Percentiles rank a stretch among this genome's conserved stretches.
phyloP scores from a whole-genome alignment of 2,888 invertebrate species.

The Philereme vetulata region DNA sequence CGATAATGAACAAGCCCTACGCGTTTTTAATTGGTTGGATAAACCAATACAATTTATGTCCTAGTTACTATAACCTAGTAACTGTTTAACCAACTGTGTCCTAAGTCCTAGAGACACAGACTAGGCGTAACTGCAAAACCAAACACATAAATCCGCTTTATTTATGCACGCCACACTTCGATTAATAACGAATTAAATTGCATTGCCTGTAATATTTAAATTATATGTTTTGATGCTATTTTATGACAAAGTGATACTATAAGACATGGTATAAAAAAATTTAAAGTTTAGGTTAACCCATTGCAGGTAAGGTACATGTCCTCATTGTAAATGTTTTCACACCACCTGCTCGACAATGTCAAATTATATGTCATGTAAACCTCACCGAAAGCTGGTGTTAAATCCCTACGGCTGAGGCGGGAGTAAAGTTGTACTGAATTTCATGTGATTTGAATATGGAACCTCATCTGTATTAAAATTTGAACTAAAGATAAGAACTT shows the following conservation, averaged over 20 bases:
- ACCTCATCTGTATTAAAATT: too few species aligned
- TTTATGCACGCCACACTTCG: slow-evolving; percentile 52
- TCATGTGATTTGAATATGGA: too few species aligned
- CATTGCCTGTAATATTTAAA: slow-evolving; percentile 43
- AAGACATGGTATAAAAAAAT: neutral
- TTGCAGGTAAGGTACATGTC: too few species aligned
- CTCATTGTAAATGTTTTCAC: too few species aligned
- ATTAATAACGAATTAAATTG: slow-evolving; percentile 54
- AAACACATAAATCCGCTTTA: slow-evolving; percentile 50
- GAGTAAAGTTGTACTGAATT: too few species aligned
- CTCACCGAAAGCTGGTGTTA: too few species aligned
- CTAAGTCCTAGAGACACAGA: slow-evolving; percentile 18
- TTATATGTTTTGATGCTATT: slow-evolving; percentile 22
- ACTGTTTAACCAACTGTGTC: slow-evolving; percentile 2
- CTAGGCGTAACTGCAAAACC: slow-evolving; percentile 37
- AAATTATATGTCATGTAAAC: too few species aligned
- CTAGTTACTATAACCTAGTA: neutral
- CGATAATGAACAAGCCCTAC: neutral
- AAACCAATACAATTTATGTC: slow-evolving; percentile 6
- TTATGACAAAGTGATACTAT: slow-evolving; percentile 4
- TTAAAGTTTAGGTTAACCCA: too few species aligned
- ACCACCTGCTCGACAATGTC: too few species aligned
- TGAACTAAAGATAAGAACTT: too few species aligned
- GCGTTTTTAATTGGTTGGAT: slow-evolving; percentile 5
- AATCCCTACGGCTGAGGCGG: too few species aligned